Percentiles rank a stretch among this genome's conserved stretches.
Conservation (phyloP, 2,797 vertebrate species). For the Oreortyx pictus region DNA sequence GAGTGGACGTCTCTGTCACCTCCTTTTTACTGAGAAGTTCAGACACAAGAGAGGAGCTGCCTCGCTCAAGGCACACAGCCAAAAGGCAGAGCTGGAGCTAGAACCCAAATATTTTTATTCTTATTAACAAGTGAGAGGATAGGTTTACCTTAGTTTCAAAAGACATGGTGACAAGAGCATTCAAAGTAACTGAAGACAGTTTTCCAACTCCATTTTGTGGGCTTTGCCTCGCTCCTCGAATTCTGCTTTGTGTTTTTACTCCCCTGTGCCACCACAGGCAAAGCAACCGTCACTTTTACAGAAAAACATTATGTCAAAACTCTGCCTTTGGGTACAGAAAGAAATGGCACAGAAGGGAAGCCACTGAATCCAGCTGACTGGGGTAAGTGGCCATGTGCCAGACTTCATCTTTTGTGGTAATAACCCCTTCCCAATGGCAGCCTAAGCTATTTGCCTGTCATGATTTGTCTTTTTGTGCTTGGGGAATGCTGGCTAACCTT, state of each 20-base stretch:
- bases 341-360: slow-evolving; percentile 5
- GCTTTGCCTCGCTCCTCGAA: background rate
- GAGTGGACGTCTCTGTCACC: background rate
- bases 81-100: background rate
- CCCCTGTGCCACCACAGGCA: background rate
- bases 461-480: slow-evolving; percentile 64
- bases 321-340: slow-evolving; percentile 23
- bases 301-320: background rate
- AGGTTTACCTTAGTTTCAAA: background rate
- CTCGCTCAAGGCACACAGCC: background rate
- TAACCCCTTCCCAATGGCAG: slow-evolving; percentile 64
- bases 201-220: background rate
- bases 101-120: background rate
- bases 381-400: slow-evolving; percentile 57
- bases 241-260: slow-evolving; percentile 17
- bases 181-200: background rate
- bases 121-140: background rate
- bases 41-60: background rate
- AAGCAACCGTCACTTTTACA: background rate
- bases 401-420: slow-evolving; percentile 49
- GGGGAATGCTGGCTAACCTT: slow-evolving; percentile 68
- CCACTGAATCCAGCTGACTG: background rate
- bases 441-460: slow-evolving; percentile 64
- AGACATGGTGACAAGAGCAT: background rate
- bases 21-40: background rate